Conservation (phyloP, 2,888 invertebrate genomes). For the Ophonus ardosiacus region DNA sequence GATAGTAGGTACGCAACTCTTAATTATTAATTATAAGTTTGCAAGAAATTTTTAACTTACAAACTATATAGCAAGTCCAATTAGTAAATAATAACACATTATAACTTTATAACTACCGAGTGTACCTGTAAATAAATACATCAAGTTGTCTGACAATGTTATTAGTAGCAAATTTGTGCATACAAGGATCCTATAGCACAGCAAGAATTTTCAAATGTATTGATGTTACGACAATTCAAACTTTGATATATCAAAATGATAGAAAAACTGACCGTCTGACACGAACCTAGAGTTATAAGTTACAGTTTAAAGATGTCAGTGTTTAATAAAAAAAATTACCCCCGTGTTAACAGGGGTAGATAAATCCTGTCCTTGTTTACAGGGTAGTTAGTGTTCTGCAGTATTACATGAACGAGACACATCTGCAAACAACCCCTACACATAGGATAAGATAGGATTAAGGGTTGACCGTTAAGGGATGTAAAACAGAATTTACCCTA, state of each 20-base stretch:
- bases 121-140: no score
- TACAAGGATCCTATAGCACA: no score
- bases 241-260: no score
- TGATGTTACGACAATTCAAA: no score
- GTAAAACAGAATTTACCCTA: not conserved
- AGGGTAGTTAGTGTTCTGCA: constrained; percentile 34
- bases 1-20: not conserved
- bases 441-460: not conserved
- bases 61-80: not conserved
- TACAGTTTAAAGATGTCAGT: not conserved
- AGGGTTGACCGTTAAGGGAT: not conserved
- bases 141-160: not conserved
- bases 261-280: no score
- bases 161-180: no score
- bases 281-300: no score
- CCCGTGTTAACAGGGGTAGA: not conserved
- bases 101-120: not conserved
- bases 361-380: constrained; percentile 14
- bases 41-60: not conserved
- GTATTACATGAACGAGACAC: constrained; percentile 27
- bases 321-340: not conserved
- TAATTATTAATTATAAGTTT: constrained; percentile 31
- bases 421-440: constrained; percentile 23
- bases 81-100: constrained; percentile 1
- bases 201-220: no score